These are phyloP conservation scores for Phalacrocorax carbo DNA, from an alignment of 2,113 vertebrate species.

Conservation along the genomic window DNA sequence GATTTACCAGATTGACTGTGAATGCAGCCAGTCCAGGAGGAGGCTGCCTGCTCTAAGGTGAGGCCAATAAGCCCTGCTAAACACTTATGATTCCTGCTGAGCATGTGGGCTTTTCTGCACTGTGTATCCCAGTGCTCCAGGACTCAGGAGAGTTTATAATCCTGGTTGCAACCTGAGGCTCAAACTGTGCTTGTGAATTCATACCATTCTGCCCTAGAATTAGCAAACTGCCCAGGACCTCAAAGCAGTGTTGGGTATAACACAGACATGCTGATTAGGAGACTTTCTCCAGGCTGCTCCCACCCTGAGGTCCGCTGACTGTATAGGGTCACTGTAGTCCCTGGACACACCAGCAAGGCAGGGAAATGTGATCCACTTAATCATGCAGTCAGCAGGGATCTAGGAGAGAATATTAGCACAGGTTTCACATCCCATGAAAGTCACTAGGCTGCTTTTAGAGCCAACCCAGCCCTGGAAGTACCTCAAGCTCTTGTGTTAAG, in stretches of 20 bases:
- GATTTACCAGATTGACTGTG: background rate
- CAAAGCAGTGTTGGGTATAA: background rate
- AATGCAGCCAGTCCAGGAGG: background rate
- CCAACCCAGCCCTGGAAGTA: background rate
- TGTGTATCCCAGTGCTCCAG: too few relatives aligned
- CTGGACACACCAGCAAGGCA: background rate
- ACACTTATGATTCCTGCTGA: background rate
- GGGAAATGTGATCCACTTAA: background rate
- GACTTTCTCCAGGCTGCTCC: background rate
- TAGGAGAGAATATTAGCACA: background rate
- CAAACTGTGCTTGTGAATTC: background rate
- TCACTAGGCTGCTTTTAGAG: background rate
- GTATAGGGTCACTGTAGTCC: background rate
- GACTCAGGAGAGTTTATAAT: background rate
- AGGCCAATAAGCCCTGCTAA: background rate
- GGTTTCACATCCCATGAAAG: background rate
- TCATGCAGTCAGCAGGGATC: background rate
- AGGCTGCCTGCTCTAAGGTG: background rate
- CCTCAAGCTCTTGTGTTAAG: background rate
- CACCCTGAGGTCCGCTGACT: background rate
- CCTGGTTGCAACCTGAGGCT: background rate
- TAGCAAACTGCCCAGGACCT: background rate
- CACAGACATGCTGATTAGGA: fast-evolving
- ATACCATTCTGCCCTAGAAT: background rate
- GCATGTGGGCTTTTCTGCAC: background rate